Evolutionary conservation across 1,140 invertebrate genomes (phyloP).

Genomic region (Caenorhabditis tropicalis): DNA sequence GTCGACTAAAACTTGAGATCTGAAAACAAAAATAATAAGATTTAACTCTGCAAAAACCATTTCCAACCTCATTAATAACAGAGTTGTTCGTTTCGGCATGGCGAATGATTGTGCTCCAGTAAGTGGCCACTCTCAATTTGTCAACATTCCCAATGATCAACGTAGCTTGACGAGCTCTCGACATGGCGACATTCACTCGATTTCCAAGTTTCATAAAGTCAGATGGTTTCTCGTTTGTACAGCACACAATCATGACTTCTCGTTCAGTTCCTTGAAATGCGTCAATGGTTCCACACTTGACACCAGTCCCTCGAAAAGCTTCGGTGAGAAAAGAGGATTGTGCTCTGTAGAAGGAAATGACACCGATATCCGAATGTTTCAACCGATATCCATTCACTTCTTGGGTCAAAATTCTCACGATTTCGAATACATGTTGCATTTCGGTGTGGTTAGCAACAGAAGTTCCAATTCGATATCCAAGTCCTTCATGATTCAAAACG

Average conservation of each 20-base stretch:
- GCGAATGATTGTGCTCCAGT: not conserved
- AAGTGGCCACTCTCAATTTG: not conserved
- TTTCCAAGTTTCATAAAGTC: not conserved
- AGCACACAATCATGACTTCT: not conserved
- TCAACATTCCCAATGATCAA: not conserved
- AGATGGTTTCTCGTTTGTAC: not conserved
- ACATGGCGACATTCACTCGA: not conserved
- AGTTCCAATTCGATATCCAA: not conserved
- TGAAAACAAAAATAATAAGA: no score
- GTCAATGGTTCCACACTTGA: not conserved
- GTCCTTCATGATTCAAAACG: not conserved
- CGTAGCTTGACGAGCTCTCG: not conserved
- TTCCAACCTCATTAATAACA: no score
- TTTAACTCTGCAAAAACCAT: no score
- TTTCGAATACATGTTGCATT: not conserved
- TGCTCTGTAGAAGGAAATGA: not conserved
- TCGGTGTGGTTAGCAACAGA: not conserved
- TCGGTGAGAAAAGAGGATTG: not conserved
- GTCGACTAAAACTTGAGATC: no score
- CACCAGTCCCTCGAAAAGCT: not conserved
- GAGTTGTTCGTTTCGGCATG: no score
- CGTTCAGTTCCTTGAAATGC: not conserved
- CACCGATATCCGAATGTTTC: not conserved
- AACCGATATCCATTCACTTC: not conserved
- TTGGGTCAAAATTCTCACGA: not conserved